Evolutionary conservation across 2,888 invertebrate genomes (phyloP).

Genomic region (Ditula angustiorana): DNA sequence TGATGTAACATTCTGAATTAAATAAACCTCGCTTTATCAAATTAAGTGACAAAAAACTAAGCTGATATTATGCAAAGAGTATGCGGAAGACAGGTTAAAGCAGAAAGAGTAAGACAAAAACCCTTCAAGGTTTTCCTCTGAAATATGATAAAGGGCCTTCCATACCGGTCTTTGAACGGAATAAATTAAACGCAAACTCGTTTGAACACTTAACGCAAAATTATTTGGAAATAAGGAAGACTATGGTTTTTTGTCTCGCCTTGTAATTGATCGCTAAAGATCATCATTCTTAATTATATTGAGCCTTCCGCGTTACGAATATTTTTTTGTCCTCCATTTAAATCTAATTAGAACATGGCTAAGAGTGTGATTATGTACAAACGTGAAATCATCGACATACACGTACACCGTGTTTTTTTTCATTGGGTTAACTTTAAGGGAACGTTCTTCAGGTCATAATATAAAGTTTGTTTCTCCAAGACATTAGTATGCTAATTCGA

Average conservation of each 20-base stretch:
- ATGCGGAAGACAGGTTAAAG: conserved; percentile 50
- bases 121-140: conserved; percentile 51
- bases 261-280: conserved; percentile 35
- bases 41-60: conserved; percentile 26
- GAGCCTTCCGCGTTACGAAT: conserved; percentile 26
- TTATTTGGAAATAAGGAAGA: conserved; percentile 53
- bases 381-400: too few relatives aligned
- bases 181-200: conserved; percentile 48
- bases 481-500: too few relatives aligned
- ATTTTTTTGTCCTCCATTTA: conserved; percentile 19
- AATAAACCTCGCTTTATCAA: conserved; percentile 23
- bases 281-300: conserved; percentile 34
- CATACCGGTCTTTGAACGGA: conserved; percentile 46
- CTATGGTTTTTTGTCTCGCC: conserved; percentile 38
- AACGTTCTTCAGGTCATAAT: too few relatives aligned
- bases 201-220: conserved; percentile 51
- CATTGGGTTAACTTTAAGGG: too few relatives aligned
- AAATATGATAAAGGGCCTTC: conserved; percentile 50
- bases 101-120: conserved; percentile 52
- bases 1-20: conserved; percentile 29
- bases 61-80: conserved; percentile 39
- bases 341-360: conserved; percentile 4
- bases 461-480: too few relatives aligned
- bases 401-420: too few relatives aligned
- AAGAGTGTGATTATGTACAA: not conserved